Evolutionary conservation across 2,113 vertebrate species (phyloP), one percentile per base, ranked within the genome.

Genomic region (Triplophysa dalaica): DNA sequence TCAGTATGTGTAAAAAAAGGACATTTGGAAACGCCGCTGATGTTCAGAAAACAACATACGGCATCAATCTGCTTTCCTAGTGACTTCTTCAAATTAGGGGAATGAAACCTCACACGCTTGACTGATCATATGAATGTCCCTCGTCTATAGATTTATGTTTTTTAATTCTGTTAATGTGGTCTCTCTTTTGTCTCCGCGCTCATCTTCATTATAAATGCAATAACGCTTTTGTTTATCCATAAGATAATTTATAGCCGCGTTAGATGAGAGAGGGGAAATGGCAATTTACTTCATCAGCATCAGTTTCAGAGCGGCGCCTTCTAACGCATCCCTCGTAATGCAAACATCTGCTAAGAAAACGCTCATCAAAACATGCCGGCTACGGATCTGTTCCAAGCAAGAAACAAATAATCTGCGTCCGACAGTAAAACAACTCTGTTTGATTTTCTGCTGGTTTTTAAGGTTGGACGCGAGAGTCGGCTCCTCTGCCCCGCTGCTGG

Each of bases 401-500:
- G 11, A 69, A 54, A 9, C 0, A 1, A 24, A 67, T 61, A 56
- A 22, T 67, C 63, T 67, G 67, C 78, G 38, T 73, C 19, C 26
- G 70, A 74, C 79, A 50, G 12, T 66, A 68, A 38, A 66, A 61
- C 24, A 80, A 61, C 82, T 22, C 19, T 58, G 54, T 58, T n/a
- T n/a, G 7, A 8, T 21, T n/a, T 58, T 58, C 66, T 69, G 21
- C 12, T 68, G 43, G 24, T 70, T 52, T 50, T 70, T 52, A 10
- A 24, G 67, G 45, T 58, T 0, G 50, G 29, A 78, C 68, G 54
- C 87, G 84, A 56, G 72, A 69, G 81, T 82, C 87, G 81, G 87
- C 38, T 86, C 81, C 69, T 81, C 33, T 38, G 0, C 69, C 87
- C 86, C 84, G 87, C 89, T 85, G 89, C 72, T 85, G 88, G 86